Conservation (phyloP, 2,113 vertebrate species). For the Cephalopterus ornatus region DNA sequence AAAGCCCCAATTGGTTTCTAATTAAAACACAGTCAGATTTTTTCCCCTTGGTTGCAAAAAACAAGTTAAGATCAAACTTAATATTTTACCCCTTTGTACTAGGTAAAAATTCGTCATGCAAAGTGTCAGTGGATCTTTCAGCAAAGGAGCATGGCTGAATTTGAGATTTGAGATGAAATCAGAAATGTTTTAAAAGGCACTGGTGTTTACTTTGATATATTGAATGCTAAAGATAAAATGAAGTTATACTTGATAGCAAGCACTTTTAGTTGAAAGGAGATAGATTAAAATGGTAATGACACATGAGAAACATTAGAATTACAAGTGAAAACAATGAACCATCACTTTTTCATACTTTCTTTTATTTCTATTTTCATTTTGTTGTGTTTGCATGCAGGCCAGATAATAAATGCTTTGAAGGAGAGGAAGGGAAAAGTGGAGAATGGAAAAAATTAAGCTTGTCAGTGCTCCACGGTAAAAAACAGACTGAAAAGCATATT, state of each 20-base stretch:
- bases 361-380: background rate
- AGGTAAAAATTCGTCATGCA: background rate
- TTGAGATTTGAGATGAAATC: background rate
- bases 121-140: background rate
- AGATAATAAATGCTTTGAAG: background rate
- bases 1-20: rapidly evolving
- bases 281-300: background rate
- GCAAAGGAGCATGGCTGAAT: background rate
- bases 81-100: background rate
- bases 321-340: background rate
- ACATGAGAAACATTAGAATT: background rate
- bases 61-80: background rate
- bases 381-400: background rate
- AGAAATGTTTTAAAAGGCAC: background rate
- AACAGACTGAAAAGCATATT: background rate
- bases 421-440: background rate
- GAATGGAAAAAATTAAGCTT: background rate
- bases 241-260: background rate
- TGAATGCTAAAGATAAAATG: background rate
- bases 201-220: background rate
- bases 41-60: background rate
- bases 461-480: background rate
- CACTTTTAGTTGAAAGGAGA: background rate
- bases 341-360: background rate
- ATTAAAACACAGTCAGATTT: background rate